phyloP scores from a whole-genome alignment of 1,140 invertebrate genomes.

The Chrysomallon squamiferum region DNA sequence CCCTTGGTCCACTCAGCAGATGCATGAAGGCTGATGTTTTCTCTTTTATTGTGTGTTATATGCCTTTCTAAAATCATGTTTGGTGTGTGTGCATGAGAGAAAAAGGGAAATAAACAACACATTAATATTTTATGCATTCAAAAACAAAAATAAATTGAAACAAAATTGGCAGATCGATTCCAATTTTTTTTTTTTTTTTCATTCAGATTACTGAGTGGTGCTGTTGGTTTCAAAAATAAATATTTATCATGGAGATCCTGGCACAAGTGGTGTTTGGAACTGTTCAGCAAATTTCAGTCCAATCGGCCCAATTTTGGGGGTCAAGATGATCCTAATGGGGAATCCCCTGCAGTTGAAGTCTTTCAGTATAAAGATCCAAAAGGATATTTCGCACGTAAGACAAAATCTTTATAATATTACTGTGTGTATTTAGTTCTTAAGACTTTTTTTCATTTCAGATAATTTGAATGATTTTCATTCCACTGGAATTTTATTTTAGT shows the following conservation, averaged over 20 bases:
- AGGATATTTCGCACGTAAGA: constrained; percentile 57
- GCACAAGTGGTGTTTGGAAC: constrained; percentile 45
- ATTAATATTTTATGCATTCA: neutral
- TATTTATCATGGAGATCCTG: constrained; percentile 49
- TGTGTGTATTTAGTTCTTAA: no score
- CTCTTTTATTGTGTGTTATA: no score
- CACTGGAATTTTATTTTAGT: no score
- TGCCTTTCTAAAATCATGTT: no score
- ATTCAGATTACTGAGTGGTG: constrained; percentile 45
- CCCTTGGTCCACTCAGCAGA: no score
- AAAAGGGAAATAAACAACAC: no score
- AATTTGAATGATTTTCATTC: no score
- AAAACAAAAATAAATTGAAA: neutral
- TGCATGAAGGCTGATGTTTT: no score
- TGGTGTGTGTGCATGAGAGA: no score
- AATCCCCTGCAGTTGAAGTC: constrained; percentile 65
- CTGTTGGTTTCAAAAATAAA: constrained; percentile 39
- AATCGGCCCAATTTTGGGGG: constrained; percentile 1
- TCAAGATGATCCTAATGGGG: constrained; percentile 49
- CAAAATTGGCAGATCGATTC: neutral
- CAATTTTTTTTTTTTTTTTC: neutral
- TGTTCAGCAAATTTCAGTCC: constrained; percentile 14
- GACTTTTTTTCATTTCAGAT: neutral
- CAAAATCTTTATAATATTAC: no score
- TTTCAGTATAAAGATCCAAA: constrained; percentile 55